These are phyloP conservation scores for Diadromus collaris DNA, from an alignment of 2,888 invertebrate genomes.

Conservation along the genomic window DNA sequence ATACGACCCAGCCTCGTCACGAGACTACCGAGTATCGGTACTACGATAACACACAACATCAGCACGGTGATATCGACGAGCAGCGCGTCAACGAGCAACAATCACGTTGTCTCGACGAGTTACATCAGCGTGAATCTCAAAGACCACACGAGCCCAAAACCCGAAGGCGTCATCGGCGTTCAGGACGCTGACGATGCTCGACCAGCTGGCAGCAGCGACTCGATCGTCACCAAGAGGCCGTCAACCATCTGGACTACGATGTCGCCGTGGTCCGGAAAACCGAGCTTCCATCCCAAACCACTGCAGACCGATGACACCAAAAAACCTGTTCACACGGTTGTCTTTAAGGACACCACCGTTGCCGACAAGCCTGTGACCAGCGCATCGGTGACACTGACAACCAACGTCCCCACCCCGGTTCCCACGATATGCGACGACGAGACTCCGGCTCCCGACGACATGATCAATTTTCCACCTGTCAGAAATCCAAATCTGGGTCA, in stretches of 20 bases:
- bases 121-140: conserved; percentile 77
- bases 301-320: conserved; percentile 60
- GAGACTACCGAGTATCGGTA: conserved; percentile 72
- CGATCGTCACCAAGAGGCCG: conserved; percentile 65
- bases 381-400: neutral
- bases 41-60: conserved; percentile 78
- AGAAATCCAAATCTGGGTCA: conserved; percentile 90
- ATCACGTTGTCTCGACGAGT: conserved; percentile 76
- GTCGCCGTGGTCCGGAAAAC: conserved; percentile 74
- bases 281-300: conserved; percentile 74
- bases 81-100: conserved; percentile 69
- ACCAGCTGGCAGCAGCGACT: neutral
- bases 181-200: conserved; percentile 27
- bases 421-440: conserved; percentile 81
- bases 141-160: conserved; percentile 67
- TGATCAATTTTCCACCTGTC: conserved; percentile 92
- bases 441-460: conserved; percentile 85
- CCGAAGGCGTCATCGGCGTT: neutral
- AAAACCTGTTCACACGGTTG: conserved; percentile 57
- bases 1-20: conserved; percentile 66
- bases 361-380: conserved; percentile 23
- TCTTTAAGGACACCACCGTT: conserved; percentile 65
- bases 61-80: conserved; percentile 76
- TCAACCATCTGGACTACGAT: conserved; percentile 73
- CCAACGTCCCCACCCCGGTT: conserved; percentile 33